A percentile compares a stretch with the other conserved stretches of the same genome.
Evolutionary conservation across 2,113 vertebrate genomes (phyloP).

Genomic region (Nothoprocta pentlandii): DNA sequence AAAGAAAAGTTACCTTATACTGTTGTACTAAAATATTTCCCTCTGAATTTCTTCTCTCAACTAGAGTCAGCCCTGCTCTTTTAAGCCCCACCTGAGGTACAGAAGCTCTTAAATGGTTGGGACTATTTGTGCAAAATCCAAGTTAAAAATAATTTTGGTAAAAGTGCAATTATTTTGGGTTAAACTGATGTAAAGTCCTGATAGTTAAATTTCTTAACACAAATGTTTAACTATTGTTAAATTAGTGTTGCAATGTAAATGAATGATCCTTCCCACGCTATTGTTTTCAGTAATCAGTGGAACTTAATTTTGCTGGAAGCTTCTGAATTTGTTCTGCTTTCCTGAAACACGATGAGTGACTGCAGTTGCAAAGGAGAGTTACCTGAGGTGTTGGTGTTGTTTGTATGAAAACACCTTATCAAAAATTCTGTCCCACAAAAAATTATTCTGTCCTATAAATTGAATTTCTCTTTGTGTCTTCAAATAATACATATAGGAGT

Average conservation of each 20-base stretch:
- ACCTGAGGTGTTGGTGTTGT: background rate
- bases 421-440: background rate
- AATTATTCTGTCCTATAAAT: constrained; percentile 1
- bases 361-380: background rate
- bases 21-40: background rate
- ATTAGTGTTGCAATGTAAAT: background rate
- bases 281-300: background rate
- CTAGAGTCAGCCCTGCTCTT: background rate
- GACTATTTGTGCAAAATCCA: background rate
- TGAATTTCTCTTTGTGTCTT: constrained; percentile 37
- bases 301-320: background rate
- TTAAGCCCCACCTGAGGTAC: background rate
- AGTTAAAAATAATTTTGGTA: constrained; percentile 1
- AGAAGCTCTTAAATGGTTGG: background rate
- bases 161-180: background rate
- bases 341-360: background rate
- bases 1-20: background rate
- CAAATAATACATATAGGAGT: background rate
- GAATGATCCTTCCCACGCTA: background rate
- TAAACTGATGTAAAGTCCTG: background rate
- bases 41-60: background rate
- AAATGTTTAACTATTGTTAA: background rate
- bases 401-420: background rate
- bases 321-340: background rate
- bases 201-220: background rate